Evolutionary conservation across 2,797 vertebrate genomes (phyloP), one percentile per base, ranked within the genome.

Genomic region (Sternarchorhynchus goeldii): DNA sequence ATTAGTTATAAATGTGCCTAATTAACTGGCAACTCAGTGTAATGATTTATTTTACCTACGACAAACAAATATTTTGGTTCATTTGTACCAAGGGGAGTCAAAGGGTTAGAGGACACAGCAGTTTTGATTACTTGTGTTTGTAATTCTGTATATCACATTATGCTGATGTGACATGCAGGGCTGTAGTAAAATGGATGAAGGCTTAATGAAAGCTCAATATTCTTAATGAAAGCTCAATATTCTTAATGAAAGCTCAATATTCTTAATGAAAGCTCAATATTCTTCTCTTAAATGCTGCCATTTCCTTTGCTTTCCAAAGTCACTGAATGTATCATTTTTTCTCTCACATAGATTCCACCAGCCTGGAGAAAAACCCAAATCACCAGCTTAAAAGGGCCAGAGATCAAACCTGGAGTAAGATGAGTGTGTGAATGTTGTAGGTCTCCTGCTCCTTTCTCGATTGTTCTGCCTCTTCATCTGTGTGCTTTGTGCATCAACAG

Each of bases 341-440:
- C 21, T 34, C 55, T 81, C 63, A 32, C 31, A 32, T 86, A 94
- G 93, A 93, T 94, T 31, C 89, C 92, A 72, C 89, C 91, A 17
- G 88, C 93, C 31, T 94, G 92, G 93, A 94, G 93, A 84, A 92
- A 90, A 87, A 93, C 83, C 60, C 86, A 87, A 14, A 72, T 84
- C 14, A 66, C 39, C 82, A 76, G 79, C 73, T 50, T 91, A 79
- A 93, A 90, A 86, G 58, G 80, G 2, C 85, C 87, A 41, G 93
- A 93, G 60, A 17, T 88, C 31, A 94, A 90, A 82, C 29, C 88
- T 25, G 92, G 92, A 80, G 41, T 90, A 79, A 92, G 91, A 88
- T 93, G 89, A 93, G 85, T 36, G 10, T 79, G 14, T 69, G 21
- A 56, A 41, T 7, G 10, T 6, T 45, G 29, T 53, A 56, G 39